Conservation (phyloP, 2,888 invertebrate species). For the Cephus pulcher region DNA sequence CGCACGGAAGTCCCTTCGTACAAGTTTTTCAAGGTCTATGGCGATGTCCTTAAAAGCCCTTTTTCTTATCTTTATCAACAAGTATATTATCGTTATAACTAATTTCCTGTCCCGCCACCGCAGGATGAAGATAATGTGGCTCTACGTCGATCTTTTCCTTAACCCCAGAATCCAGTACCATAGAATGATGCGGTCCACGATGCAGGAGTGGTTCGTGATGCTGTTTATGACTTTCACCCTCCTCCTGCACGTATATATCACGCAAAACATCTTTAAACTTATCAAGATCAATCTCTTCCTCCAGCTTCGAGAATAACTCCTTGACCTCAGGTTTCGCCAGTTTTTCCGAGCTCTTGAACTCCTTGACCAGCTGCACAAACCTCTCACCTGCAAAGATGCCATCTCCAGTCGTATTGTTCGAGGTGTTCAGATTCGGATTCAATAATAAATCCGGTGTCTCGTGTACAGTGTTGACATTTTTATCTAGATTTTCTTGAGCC, state of each 20-base stretch:
- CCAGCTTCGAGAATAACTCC: constrained; percentile 38
- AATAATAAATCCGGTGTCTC: constrained; percentile 63
- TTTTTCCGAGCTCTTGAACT: constrained; percentile 42
- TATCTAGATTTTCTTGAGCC: constrained; percentile 55
- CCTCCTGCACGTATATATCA: constrained; percentile 39
- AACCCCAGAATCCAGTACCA: constrained; percentile 67
- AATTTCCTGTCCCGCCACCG: constrained; percentile 72
- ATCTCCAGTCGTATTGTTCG: constrained; percentile 62
- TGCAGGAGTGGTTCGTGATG: constrained; percentile 64
- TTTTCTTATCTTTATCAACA: constrained; percentile 59
- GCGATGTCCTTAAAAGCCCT: constrained; percentile 47
- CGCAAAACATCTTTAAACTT: constrained; percentile 52
- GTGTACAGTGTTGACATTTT: constrained; percentile 53
- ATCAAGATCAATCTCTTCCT: constrained; percentile 45
- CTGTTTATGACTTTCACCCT: constrained; percentile 34
- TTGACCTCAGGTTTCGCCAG: constrained; percentile 41
- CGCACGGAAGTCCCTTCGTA: constrained; percentile 1
- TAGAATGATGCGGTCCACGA: constrained; percentile 70
- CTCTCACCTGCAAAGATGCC: constrained; percentile 67
- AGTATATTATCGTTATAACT: constrained; percentile 67
- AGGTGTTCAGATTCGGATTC: constrained; percentile 54
- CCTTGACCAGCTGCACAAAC: constrained; percentile 65
- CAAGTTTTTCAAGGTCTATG: background rate
- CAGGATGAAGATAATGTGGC: constrained; percentile 72
- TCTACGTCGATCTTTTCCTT: constrained; percentile 73